phyloP scores from a whole-genome alignment of 2,888 invertebrate species.

The Nomada goodeniana region DNA sequence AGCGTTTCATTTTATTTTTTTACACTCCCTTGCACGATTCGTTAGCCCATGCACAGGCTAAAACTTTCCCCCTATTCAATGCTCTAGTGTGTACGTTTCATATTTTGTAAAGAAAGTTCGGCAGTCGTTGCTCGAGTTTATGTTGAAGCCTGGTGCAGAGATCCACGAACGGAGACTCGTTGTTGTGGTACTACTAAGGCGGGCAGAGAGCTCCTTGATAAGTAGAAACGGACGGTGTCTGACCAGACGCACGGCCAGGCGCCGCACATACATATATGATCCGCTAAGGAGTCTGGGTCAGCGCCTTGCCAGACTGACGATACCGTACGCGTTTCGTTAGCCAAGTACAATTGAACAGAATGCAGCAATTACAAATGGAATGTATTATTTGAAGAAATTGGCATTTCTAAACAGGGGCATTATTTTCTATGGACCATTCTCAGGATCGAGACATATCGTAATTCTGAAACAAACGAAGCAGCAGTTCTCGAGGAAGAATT shows the following conservation, averaged over 20 bases:
- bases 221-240: conserved; percentile 23
- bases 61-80: not conserved
- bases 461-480: too few relatives aligned
- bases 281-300: conserved; percentile 1
- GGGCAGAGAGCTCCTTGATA: not conserved
- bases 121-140: not conserved
- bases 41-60: not conserved
- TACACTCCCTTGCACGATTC: not conserved
- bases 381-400: conserved; percentile 13
- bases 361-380: not conserved
- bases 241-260: conserved; percentile 5
- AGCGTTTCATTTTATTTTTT: conserved; percentile 14
- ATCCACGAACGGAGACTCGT: not conserved
- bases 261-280: not conserved
- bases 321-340: not conserved
- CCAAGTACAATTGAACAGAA: conserved; percentile 13
- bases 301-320: not conserved
- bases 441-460: too few relatives aligned
- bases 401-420: not conserved
- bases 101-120: not conserved
- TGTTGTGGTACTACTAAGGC: not conserved
- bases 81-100: not conserved
- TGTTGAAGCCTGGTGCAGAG: not conserved
- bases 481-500: too few relatives aligned
- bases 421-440: too few relatives aligned